Conservation (phyloP, 2,888 invertebrate species). For the Apotomis betuletana region DNA sequence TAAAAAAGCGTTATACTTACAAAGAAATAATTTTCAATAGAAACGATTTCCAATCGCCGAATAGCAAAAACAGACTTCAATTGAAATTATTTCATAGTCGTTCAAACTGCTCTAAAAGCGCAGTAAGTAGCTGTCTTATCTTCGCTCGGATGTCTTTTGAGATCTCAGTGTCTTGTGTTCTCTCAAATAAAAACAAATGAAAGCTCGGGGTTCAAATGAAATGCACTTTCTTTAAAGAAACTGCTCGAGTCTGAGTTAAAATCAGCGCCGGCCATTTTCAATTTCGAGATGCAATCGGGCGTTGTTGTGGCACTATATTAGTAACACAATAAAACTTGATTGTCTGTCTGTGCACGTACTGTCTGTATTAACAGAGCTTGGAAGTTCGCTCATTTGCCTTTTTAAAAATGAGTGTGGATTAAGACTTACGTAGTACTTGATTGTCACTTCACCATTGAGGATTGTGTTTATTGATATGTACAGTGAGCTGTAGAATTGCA, state of each 20-base stretch:
- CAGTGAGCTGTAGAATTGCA: too few species aligned
- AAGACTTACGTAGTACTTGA: too few species aligned
- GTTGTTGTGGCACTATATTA: not conserved
- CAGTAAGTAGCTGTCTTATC: not conserved
- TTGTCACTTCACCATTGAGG: too few species aligned
- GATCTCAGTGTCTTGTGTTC: not conserved
- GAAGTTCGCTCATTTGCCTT: too few species aligned
- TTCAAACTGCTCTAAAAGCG: not conserved
- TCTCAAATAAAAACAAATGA: constrained; percentile 14
- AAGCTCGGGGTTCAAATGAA: not conserved
- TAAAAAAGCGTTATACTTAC: too few species aligned
- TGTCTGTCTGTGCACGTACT: constrained; percentile 1
- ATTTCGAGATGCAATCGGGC: not conserved
- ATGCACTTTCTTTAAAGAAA: constrained; percentile 15
- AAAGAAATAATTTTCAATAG: too few species aligned
- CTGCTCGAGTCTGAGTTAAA: not conserved
- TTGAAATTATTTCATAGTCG: not conserved
- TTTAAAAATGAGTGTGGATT: too few species aligned
- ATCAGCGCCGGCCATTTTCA: not conserved
- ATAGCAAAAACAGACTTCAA: not conserved
- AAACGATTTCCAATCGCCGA: too few species aligned
- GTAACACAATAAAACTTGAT: not conserved
- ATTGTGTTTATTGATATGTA: too few species aligned
- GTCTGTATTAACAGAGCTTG: not conserved
- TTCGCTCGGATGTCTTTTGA: not conserved